Conservation (phyloP, 2,113 vertebrate genomes). For the Colistium nudipinnis region DNA sequence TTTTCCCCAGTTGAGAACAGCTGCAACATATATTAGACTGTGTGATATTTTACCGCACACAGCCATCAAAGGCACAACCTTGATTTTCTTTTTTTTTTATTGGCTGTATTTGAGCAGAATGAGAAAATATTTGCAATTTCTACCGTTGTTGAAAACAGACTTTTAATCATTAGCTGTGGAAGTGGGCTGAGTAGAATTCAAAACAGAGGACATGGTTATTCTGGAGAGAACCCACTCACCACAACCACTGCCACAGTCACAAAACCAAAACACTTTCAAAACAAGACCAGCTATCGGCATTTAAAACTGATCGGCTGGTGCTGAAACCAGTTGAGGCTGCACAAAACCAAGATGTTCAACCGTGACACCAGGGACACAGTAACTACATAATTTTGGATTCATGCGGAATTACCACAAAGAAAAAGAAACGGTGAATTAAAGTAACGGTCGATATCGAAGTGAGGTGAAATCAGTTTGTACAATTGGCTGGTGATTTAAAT, state of each 20-base stretch:
- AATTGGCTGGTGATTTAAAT: constrained; percentile 62
- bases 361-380: constrained; percentile 19
- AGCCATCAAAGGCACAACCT: constrained; percentile 38
- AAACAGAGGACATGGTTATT: constrained; percentile 39
- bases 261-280: constrained; percentile 34
- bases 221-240: constrained; percentile 43
- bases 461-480: constrained; percentile 41
- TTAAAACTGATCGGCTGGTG: constrained; percentile 23
- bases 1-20: constrained; percentile 52
- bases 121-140: constrained; percentile 25
- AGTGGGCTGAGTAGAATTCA: constrained; percentile 40
- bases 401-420: constrained; percentile 23
- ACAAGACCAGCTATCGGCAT: constrained; percentile 19
- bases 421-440: constrained; percentile 40
- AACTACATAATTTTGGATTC: constrained; percentile 31
- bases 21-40: constrained; percentile 51
- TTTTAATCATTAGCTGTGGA: constrained; percentile 29
- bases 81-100: constrained; percentile 13
- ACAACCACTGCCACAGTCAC: constrained; percentile 21
- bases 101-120: constrained; percentile 9
- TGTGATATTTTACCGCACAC: constrained; percentile 51
- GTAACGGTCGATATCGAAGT: constrained; percentile 51
- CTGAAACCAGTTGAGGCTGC: constrained; percentile 15
- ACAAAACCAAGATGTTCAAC: constrained; percentile 15
- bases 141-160: constrained; percentile 1